A percentile compares a stretch with the other conserved stretches of the same genome.
These are phyloP conservation scores for Napeogenes sylphis DNA, from an alignment of 2,888 invertebrate species.

Conservation along the genomic window DNA sequence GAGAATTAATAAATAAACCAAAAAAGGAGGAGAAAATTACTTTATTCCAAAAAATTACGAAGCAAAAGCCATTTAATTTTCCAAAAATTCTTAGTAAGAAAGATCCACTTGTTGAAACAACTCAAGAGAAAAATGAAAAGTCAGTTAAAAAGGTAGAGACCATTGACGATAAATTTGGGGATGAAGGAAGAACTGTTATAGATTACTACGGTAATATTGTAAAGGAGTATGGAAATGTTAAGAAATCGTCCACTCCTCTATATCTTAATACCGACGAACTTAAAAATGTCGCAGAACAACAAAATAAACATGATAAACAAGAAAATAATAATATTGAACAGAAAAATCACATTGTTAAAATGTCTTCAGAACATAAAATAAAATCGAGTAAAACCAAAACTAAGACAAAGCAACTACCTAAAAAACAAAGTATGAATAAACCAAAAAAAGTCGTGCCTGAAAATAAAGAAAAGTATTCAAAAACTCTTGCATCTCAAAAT, in stretches of 20 bases:
- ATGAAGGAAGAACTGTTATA: constrained; percentile 83
- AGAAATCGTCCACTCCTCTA: constrained; percentile 68
- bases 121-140: constrained; percentile 31
- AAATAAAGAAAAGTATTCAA: constrained; percentile 34
- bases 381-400: constrained; percentile 36
- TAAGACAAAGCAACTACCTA: constrained; percentile 27
- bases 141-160: constrained; percentile 43
- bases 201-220: constrained; percentile 90
- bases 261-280: constrained; percentile 81
- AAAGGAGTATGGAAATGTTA: constrained; percentile 80
- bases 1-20: constrained; percentile 37
- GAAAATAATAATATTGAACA: constrained; percentile 34
- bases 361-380: constrained; percentile 37
- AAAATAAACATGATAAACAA: constrained; percentile 51
- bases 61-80: constrained; percentile 59
- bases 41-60: constrained; percentile 65
- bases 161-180: constrained; percentile 65
- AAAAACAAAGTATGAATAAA: constrained; percentile 2
- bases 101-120: constrained; percentile 44
- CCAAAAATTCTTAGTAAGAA: constrained; percentile 61
- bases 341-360: constrained; percentile 41
- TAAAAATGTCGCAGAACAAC: constrained; percentile 77
- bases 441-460: constrained; percentile 13
- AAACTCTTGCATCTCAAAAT: constrained; percentile 13
- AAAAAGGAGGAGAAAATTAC: constrained; percentile 62